Evolutionary conservation across 2,888 invertebrate species (phyloP).

Genomic region (Drosophila percnosoma): DNA sequence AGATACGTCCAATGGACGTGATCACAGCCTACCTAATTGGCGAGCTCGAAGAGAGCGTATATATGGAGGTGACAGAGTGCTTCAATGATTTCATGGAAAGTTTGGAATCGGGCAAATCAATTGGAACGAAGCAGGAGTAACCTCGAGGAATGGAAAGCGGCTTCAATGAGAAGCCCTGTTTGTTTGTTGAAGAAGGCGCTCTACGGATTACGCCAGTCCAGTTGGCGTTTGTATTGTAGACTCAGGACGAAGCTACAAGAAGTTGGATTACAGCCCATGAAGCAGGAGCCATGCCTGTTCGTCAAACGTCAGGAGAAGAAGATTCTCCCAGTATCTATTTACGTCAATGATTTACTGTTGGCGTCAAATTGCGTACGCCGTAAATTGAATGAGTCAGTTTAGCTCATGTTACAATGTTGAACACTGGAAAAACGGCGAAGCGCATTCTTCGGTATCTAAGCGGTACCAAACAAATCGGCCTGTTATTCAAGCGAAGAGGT

Average conservation of each 20-base stretch:
- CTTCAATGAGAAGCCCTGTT: background rate
- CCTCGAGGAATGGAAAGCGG: too few relatives aligned
- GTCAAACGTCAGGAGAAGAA: background rate
- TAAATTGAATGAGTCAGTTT: background rate
- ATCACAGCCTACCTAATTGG: background rate
- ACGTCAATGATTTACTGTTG: background rate
- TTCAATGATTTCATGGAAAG: background rate
- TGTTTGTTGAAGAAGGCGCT: background rate
- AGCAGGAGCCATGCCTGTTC: slow-evolving; percentile 5
- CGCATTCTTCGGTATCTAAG: background rate
- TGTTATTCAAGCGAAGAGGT: background rate
- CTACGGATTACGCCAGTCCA: background rate
- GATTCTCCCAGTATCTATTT: background rate
- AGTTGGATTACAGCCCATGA: slow-evolving; percentile 2
- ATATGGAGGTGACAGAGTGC: background rate
- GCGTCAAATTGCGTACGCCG: background rate
- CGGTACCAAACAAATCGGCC: background rate
- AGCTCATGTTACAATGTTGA: background rate
- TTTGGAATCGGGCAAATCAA: background rate
- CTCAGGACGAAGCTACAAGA: background rate
- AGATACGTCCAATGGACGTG: background rate
- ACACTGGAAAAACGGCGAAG: background rate
- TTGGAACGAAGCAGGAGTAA: background rate
- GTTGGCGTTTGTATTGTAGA: background rate
- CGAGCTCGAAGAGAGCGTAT: background rate